phyloP scores from a whole-genome alignment of 2,888 invertebrate genomes.

The Calameuta pallipes region DNA sequence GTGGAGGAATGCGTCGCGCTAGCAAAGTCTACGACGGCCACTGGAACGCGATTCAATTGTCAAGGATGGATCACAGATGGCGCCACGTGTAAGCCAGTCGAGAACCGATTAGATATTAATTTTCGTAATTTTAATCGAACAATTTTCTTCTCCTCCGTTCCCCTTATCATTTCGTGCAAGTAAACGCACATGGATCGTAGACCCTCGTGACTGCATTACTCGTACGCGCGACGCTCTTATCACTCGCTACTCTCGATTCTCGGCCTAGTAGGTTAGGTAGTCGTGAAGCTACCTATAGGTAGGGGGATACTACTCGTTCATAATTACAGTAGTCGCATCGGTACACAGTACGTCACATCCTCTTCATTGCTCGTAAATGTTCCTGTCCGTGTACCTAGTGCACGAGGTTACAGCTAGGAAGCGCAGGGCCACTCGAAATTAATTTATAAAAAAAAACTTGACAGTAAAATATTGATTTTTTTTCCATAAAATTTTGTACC shows the following conservation, averaged over 20 bases:
- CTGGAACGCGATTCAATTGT: background rate
- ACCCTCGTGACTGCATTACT: background rate
- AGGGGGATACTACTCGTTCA: background rate
- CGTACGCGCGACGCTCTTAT: background rate
- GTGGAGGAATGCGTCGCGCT: conserved; percentile 22
- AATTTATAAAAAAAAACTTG: background rate
- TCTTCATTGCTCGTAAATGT: background rate
- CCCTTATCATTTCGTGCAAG: background rate
- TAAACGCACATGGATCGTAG: background rate
- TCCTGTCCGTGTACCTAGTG: background rate
- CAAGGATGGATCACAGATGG: background rate
- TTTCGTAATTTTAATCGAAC: background rate
- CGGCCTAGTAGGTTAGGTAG: background rate
- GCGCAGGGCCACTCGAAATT: background rate
- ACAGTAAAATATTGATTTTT: background rate
- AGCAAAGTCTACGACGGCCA: conserved; percentile 11
- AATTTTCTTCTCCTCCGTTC: background rate
- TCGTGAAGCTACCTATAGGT: background rate
- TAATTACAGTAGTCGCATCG: background rate
- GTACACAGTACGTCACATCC: background rate
- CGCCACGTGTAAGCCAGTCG: background rate
- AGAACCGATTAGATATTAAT: background rate
- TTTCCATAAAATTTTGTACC: no score
- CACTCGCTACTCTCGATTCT: background rate
- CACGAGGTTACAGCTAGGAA: background rate